Evolutionary conservation across 2,113 vertebrate species (phyloP).

Genomic region (Thamnaconus septentrionalis): DNA sequence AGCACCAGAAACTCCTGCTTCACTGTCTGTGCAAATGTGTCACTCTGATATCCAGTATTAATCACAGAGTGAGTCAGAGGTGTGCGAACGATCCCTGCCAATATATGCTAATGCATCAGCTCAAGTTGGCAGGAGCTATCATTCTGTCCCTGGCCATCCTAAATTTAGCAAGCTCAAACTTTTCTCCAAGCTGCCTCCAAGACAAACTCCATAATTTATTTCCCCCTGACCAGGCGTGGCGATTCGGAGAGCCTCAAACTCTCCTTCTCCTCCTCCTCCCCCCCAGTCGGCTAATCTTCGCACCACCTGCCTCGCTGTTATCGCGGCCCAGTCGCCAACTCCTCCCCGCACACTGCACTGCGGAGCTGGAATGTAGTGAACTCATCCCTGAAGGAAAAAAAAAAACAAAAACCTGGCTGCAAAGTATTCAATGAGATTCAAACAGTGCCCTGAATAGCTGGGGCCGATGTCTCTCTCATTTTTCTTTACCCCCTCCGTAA

Average conservation of each 20-base stretch:
- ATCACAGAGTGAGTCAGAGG: too few species aligned
- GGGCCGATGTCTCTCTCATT: constrained; percentile 27
- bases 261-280: background rate
- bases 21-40: too few species aligned
- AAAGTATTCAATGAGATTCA: constrained; percentile 30
- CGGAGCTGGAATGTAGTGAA: constrained; percentile 3
- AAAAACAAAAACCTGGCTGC: constrained; percentile 24
- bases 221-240: constrained; percentile 16
- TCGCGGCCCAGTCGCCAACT: constrained; percentile 19
- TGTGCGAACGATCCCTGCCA: too few species aligned
- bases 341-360: constrained; percentile 6
- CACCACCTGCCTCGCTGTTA: constrained; percentile 22
- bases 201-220: constrained; percentile 42
- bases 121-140: too few species aligned
- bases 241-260: background rate
- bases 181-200: background rate
- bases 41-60: too few species aligned
- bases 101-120: too few species aligned
- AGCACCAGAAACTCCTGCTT: too few species aligned
- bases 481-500: constrained; percentile 20
- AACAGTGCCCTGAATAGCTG: constrained; percentile 49
- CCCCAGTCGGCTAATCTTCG: constrained; percentile 19
- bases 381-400: background rate
- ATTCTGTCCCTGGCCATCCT: background rate
- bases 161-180: background rate